Base-by-base conservation (phyloP, 2,888 invertebrate species). In the Psylliodes chrysocephalus region DNA sequence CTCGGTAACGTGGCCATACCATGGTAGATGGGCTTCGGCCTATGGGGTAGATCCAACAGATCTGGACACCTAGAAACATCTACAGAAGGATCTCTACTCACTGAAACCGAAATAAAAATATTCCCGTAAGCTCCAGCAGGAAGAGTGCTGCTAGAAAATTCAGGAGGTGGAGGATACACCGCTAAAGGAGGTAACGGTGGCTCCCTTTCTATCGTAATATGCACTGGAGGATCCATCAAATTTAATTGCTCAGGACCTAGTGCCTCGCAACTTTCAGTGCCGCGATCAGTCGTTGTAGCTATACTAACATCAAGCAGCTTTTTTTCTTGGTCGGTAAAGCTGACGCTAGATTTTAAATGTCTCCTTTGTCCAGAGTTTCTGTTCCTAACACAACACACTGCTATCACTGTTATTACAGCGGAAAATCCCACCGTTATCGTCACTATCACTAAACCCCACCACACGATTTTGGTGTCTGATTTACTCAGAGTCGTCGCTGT, bases 301-400 rank as follows among this genome's bases (percentile, higher is more conserved):
- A 90, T 90, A 70, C 93, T 93, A 14, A 93, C 89, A 73, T 94
- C 93, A 67, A 94, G 84, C 61, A 94, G 84, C 77, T 93, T 93
- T 81, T 94, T 94, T 78, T 94, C 94, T 83, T 94, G 94, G 76
- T 94, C 94, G 49, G 91, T 93, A 78, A 93, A 93, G 78, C 93
- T 93, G 1, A 91, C 88, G 80, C 92, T 92, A 46, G 90, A 89
- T 75, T 92, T 92, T 60, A 91, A 86, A 40, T 91, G 91, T 68
- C 91, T 88, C 75, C 87, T 87, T 57, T 86, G 85, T 49, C 86
- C 84, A 0, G 85, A 83, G 60, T 85, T 84, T 1, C 86, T 82
- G 12, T 84, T 82, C 1, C 85, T 83, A 82, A 85, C 83, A 85
- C 80, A 87, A 71, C 86, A 86, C 64, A 86, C 80, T 10, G 84